Evolutionary conservation across 1,140 invertebrate species (phyloP), one percentile per base, ranked within the genome.

Genomic region (Drosophila tsacasi): DNA sequence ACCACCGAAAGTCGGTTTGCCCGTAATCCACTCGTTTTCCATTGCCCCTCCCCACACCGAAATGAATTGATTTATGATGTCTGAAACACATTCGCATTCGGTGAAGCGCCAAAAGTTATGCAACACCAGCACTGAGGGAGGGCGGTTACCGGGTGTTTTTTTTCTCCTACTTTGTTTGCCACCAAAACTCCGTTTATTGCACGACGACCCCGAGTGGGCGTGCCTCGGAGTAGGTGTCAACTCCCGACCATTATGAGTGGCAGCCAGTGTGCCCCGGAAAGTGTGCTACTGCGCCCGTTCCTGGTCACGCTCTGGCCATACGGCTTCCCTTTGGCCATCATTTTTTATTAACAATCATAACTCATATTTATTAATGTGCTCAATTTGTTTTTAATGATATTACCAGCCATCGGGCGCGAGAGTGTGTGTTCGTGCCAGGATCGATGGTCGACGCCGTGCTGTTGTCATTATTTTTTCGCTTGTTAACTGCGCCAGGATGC

Each of bases 351-450:
- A 83, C 79, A 79, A 85, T 76, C 83, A 85, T 86, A 79, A 85
- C 81, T 86, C 83, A 86, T 82, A 85, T 79, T 86, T 85, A 85
- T 85, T 86, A 85, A 85, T 85, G 83, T 79, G 69, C 83, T 86
- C 83, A 85, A 85, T 86, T 85, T 82, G 83, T 83, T 82, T 79
- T 85, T 86, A 85, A 85, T 85, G 83, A 86, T 81, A 79, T 86
- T 86, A 76, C 71, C 62, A 66, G 59, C 58, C 37, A 13, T 5
- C 57, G 54, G 40, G 27, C 42, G 23, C 35, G 21, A 30, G 55
- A 17, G 52, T 6, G 49, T 55, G 52, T 37, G 52, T 55, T 58
- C 35, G 40, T 39, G 46, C 54, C 49, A 37, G 58, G 74, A 69
- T 63, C 47, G 25, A 62, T 65, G 58, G 54, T 23, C 55, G 27